A percentile compares a stretch with the other conserved stretches of the same genome.
Evolutionary conservation across 2,113 vertebrate species (phyloP).

Genomic region (Felis chaus): DNA sequence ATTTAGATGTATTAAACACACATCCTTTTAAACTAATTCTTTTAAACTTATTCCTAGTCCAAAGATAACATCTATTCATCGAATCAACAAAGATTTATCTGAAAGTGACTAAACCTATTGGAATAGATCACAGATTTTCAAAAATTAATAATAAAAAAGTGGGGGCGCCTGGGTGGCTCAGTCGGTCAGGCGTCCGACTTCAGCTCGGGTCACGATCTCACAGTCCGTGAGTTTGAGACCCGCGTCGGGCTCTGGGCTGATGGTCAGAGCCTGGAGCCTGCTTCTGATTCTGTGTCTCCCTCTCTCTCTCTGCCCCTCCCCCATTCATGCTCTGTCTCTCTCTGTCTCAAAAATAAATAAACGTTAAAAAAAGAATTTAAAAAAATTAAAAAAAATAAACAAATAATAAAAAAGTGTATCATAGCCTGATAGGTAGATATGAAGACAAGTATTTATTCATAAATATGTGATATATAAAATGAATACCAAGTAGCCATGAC

Average conservation of each 20-base stretch:
- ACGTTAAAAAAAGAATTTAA: too few relatives aligned
- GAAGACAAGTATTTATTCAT: not conserved
- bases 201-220: too few relatives aligned
- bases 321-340: too few relatives aligned
- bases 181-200: too few relatives aligned
- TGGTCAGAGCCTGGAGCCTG: too few relatives aligned
- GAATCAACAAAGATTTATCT: not conserved
- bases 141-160: not conserved
- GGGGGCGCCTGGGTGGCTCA: too few relatives aligned
- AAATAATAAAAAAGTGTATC: not conserved
- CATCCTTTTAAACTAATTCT: not conserved
- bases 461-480: not conserved
- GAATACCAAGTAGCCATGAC: not conserved
- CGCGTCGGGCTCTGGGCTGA: too few relatives aligned
- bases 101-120: not conserved
- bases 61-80: not conserved
- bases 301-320: too few relatives aligned
- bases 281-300: too few relatives aligned
- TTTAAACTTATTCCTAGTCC: not conserved
- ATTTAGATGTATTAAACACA: not conserved
- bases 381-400: too few relatives aligned
- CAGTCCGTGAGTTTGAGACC: accelerated
- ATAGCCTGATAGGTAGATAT: not conserved
- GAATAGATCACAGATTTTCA: not conserved
- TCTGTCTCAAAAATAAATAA: too few relatives aligned